Evolutionary conservation across 1,140 invertebrate genomes (phyloP).

Genomic region (Orius laevigatus): DNA sequence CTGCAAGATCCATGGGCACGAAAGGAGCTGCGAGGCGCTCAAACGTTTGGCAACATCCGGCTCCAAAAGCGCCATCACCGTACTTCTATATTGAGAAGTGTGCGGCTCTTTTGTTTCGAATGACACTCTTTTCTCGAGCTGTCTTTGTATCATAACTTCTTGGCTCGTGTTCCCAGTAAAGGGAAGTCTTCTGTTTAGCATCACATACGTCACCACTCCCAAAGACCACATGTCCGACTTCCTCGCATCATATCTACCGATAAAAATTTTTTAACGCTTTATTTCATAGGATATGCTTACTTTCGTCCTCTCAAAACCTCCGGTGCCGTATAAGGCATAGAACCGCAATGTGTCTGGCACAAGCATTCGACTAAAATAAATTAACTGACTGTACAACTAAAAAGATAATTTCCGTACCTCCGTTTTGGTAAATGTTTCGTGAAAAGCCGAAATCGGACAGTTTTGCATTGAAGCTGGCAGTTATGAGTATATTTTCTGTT

Average conservation of each 20-base stretch:
- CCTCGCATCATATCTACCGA: constrained; percentile 38
- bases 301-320: constrained; percentile 3
- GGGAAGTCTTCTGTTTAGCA: constrained; percentile 60
- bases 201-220: constrained; percentile 49
- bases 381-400: neutral
- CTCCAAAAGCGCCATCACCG: constrained; percentile 6
- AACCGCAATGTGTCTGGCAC: constrained; percentile 1
- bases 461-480: constrained; percentile 53
- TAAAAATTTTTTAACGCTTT: neutral
- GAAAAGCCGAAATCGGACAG: constrained; percentile 80
- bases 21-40: neutral
- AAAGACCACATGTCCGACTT: constrained; percentile 50
- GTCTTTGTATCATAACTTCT: constrained; percentile 5
- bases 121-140: constrained; percentile 3
- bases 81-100: constrained; percentile 5
- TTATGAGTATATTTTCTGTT: constrained; percentile 63
- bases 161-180: constrained; percentile 37
- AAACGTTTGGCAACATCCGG: constrained; percentile 4
- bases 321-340: constrained; percentile 8
- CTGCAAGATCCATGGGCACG: neutral
- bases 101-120: constrained; percentile 5
- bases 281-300: neutral
- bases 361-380: constrained; percentile 2
- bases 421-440: constrained; percentile 20
- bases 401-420: neutral